Percentiles rank a stretch among this genome's conserved stretches.
Conservation (phyloP, 2,797 vertebrate species). For the Macropus fuliginosus region DNA sequence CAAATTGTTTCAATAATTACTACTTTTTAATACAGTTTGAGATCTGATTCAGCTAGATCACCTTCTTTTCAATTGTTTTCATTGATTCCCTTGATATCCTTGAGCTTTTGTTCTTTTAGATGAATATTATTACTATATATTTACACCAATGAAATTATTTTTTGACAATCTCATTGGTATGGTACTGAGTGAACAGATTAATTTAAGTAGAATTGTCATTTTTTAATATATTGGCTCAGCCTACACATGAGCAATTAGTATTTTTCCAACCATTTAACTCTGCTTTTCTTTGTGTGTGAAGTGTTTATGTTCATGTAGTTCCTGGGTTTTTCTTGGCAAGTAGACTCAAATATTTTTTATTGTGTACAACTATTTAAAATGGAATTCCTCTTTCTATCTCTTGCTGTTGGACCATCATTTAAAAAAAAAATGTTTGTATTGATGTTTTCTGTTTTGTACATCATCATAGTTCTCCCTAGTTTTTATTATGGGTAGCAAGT, state of each 20-base stretch:
- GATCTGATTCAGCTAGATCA: background rate
- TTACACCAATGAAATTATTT: background rate
- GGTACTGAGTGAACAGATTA: background rate
- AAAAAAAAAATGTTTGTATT: background rate
- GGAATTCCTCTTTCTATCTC: background rate
- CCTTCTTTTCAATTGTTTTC: background rate
- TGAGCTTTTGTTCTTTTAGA: background rate
- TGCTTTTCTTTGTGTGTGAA: background rate
- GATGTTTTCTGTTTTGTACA: background rate
- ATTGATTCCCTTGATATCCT: background rate
- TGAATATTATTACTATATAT: background rate
- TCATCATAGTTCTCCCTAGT: background rate
- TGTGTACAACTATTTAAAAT: background rate
- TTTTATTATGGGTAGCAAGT: background rate
- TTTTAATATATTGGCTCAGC: background rate
- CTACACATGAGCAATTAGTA: background rate
- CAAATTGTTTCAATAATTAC: background rate
- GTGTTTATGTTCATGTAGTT: background rate
- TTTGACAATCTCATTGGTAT: background rate
- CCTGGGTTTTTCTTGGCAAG: background rate
- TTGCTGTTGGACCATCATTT: background rate
- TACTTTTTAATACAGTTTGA: too few species aligned
- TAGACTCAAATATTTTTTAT: background rate
- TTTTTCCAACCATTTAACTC: background rate
- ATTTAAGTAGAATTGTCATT: background rate